Evolutionary conservation across 2,113 vertebrate genomes (phyloP), one percentile per base, ranked within the genome.

Genomic region (Corynorhinus townsendii): DNA sequence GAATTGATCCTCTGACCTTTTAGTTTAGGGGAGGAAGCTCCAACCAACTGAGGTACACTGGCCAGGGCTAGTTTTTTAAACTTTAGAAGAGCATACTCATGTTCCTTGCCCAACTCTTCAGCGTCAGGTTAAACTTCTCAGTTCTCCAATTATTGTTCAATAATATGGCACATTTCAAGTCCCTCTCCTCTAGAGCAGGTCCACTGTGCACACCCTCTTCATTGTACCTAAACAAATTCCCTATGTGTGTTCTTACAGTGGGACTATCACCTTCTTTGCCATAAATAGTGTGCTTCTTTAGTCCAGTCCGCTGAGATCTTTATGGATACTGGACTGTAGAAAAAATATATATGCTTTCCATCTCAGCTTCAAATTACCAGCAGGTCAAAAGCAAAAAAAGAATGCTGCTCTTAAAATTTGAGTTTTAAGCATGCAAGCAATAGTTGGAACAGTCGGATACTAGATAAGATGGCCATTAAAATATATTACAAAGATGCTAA

Each of bases 281-380:
- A 85, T 15, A 76, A 88, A 89, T 17, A 86, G 33, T 28, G 11
- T 40, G 47, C 49, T 83, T 73, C 59, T 89, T 75, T 45, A 82
- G 52, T 82, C 24, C 52, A 90, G 19, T 26, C 40, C 72, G 69
- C 26, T 35, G 76, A 84, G 20, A 52, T 80, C 30, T 71, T 76
- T 92, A 81, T 30, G 33, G n/a, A 83, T 45, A 90, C 0, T 59
- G 11, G 35, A 56, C 87, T 90, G 5, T 68, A 62, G 47, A 56
- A 43, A 81, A 92, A 76, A 88, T 45, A 87, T 49, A 92, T 49
- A 71, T 75, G 26, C 15, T 64, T 89, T 95, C 86, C 30, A 3
- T 90, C 11, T 40, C 45, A 90, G 68, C 17, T 92, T 80, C 66
- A 91, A 96, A 95, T 91, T 79, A 91, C 56, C 84, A 95, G 43